Base-by-base conservation (phyloP, 2,888 invertebrate species). In the Byasa hedistus region DNA sequence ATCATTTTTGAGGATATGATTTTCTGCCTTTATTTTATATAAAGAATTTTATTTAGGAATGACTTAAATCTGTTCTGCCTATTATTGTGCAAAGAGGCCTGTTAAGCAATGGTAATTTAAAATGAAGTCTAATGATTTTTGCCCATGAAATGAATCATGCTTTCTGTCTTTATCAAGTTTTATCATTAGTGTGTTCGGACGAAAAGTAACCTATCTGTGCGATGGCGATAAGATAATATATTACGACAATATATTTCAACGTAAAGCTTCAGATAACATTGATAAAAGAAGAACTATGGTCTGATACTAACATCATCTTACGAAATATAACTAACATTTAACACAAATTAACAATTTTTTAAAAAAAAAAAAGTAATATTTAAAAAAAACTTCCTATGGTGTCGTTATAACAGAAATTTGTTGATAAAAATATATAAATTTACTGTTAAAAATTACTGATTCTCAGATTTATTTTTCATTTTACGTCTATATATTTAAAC, bases 201-300 rank as follows among this genome's bases (percentile, higher is more conserved):
- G 80, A 79, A 85, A 87, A 85, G 84, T 86, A 73, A 64, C 67
- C 60, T 67, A 67, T 58, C 63, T 66, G 62, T 62, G 19, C 76
- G 75, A 84, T 82, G 73, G 76, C 75, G 89, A 89, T 89, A 86
- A 89, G 87, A 86, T 87, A 86, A 70, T 67, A 70, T 75, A 78
- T 85, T 85, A 86, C 84, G 86, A 83, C 83, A 83, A 76, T 78
- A 72, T 77, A 75, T 82, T 81, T 75, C 74, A 79, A 76, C 79
- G 76, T 73, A 73, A 70, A 73, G 72, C 71, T 72, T 68, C 66
- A 64, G 76, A 71, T 68, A 69, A 69, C 65, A 63, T 62, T 70
- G 65, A 70, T 69, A 72, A 68, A 58, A 59, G 59, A 61, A 57
- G 22, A 68, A 61, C 58, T 36, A 61, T 57, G 57, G 62, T 62